A percentile compares a stretch with the other conserved stretches of the same genome.
phyloP scores from a whole-genome alignment of 2,888 invertebrate genomes.

The Eudasyphora cyanicolor region DNA sequence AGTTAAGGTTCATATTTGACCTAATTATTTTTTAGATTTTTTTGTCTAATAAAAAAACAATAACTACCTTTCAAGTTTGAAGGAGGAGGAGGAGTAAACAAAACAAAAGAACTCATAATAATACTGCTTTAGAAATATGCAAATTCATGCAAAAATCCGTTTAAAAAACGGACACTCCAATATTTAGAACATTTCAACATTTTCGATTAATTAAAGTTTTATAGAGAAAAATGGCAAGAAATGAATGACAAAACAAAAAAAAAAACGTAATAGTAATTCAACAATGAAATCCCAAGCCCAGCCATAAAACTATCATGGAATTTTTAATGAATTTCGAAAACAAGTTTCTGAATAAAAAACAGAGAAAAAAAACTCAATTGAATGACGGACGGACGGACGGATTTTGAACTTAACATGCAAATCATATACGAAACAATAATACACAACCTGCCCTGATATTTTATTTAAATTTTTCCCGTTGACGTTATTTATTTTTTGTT shows the following conservation, averaged over 20 bases:
- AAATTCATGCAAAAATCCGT: background rate
- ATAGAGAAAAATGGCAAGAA: conserved; percentile 5
- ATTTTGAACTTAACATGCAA: background rate
- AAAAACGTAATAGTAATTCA: background rate
- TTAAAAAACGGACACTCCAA: background rate
- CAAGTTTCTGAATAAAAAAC: conserved; percentile 27
- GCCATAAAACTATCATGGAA: conserved; percentile 24
- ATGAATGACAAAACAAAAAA: background rate
- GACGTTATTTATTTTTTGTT: background rate
- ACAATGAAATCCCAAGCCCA: background rate
- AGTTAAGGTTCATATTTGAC: conserved; percentile 49
- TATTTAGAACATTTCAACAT: background rate
- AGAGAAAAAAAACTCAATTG: no score
- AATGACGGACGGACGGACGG: background rate
- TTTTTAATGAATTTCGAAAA: conserved; percentile 37
- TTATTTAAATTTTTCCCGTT: conserved; percentile 13
- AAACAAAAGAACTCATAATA: background rate
- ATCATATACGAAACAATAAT: background rate
- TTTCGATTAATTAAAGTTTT: conserved; percentile 27
- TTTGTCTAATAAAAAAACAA: conserved; percentile 17
- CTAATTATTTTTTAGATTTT: conserved; percentile 26
- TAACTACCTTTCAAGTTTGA: background rate
- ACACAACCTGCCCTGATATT: background rate
- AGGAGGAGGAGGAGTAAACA: background rate
- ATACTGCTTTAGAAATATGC: background rate